Evolutionary conservation across 2,113 vertebrate genomes (phyloP).

Genomic region (Uropsilus gracilis): DNA sequence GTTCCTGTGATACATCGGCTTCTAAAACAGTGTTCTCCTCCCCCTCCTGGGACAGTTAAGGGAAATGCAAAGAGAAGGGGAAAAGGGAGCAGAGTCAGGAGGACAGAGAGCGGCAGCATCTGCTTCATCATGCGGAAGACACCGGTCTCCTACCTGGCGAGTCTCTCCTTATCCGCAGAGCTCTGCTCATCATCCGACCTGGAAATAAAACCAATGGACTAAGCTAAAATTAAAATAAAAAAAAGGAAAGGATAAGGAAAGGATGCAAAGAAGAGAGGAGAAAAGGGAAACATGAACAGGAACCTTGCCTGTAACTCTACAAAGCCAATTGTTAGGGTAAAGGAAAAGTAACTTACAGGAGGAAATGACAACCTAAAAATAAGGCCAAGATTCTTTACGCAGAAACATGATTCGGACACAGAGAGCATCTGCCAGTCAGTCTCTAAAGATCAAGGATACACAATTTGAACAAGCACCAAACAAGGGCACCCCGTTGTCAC

Average conservation of each 20-base stretch:
- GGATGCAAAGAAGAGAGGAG: not conserved
- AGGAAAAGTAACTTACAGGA: constrained; percentile 56
- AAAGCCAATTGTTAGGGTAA: constrained; percentile 36
- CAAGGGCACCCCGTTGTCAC: constrained; percentile 23
- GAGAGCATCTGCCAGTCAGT: constrained; percentile 33
- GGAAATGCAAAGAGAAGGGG: not conserved
- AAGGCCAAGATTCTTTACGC: constrained; percentile 45
- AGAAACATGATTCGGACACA: constrained; percentile 30
- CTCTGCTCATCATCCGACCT: constrained; percentile 95
- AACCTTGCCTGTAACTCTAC: constrained; percentile 46
- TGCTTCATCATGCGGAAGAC: constrained; percentile 84
- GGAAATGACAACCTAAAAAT: constrained; percentile 49
- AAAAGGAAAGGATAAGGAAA: constrained; percentile 42
- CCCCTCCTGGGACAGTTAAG: constrained; percentile 73
- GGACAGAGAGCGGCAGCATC: constrained; percentile 72
- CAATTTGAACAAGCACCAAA: constrained; percentile 11
- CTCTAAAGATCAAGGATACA: constrained; percentile 53
- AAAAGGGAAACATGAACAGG: constrained; percentile 14
- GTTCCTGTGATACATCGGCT: constrained; percentile 23
- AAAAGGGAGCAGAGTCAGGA: no score
- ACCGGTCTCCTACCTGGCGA: constrained; percentile 92
- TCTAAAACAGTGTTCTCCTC: constrained; percentile 69
- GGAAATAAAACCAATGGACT: constrained; percentile 92
- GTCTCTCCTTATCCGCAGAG: constrained; percentile 95
- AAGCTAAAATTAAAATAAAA: constrained; percentile 87